Percentiles rank a stretch among this genome's conserved stretches.
phyloP scores from a whole-genome alignment of 2,888 invertebrate genomes.

The Phasia obesa region DNA sequence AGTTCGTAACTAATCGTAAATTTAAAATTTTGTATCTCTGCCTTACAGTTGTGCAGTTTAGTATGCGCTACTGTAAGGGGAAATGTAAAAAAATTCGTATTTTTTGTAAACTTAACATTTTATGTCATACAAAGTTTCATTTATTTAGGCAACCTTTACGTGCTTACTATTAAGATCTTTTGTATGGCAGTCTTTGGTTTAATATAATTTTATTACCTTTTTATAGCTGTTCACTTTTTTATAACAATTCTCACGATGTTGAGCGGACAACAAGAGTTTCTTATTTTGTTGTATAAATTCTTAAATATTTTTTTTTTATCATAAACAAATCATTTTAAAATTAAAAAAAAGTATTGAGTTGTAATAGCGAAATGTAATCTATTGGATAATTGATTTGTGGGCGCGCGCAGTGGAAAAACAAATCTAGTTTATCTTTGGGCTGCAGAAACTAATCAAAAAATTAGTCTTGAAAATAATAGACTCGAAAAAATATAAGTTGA shows the following conservation, averaged over 20 bases:
- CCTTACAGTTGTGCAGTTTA: no score
- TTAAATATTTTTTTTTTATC: slow-evolving; percentile 32
- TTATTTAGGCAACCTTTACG: no score
- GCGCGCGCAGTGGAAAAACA: slow-evolving; percentile 34
- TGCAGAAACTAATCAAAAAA: slow-evolving; percentile 63
- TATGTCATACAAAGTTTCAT: no score
- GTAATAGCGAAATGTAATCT: slow-evolving; percentile 54
- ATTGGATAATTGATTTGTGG: slow-evolving; percentile 70
- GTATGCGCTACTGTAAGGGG: no score
- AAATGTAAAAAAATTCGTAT: no score
- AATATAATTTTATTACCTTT: slow-evolving; percentile 52
- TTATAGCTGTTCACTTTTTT: slow-evolving; percentile 32
- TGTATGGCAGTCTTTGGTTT: no score
- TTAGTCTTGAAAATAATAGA: slow-evolving; percentile 69
- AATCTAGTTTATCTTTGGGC: slow-evolving; percentile 51
- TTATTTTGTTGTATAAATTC: slow-evolving; percentile 53
- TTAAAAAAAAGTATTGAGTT: slow-evolving; percentile 1
- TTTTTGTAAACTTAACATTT: no score
- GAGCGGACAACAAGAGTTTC: slow-evolving; percentile 61
- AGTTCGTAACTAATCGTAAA: no score
- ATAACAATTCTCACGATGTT: slow-evolving; percentile 68
- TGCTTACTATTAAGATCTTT: no score
- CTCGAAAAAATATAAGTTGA: slow-evolving; percentile 36
- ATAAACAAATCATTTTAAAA: slow-evolving; percentile 28
- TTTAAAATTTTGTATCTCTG: no score